phyloP scores from a whole-genome alignment of 2,113 vertebrate species.

The Macrotus californicus region DNA sequence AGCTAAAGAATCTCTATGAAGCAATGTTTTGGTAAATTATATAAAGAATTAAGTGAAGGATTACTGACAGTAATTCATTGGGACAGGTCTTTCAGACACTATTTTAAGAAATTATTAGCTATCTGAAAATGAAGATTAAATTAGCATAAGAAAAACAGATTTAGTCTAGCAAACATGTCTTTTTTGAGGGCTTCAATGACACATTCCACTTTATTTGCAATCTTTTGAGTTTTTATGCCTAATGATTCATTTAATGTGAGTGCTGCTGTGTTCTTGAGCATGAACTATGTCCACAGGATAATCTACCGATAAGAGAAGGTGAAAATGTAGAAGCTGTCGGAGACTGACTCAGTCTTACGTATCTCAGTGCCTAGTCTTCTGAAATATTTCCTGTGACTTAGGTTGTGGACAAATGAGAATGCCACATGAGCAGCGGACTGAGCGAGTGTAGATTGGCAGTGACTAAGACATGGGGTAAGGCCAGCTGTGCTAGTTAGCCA shows the following conservation, averaged over 20 bases:
- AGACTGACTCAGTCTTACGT: background rate
- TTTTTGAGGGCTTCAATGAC: background rate
- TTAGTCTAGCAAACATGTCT: background rate
- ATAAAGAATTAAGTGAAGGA: slow-evolving; percentile 5
- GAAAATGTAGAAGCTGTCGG: background rate
- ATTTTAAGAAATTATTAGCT: slow-evolving; percentile 47
- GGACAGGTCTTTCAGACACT: slow-evolving; percentile 8
- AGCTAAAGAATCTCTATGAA: slow-evolving; percentile 57
- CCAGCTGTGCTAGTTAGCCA: background rate
- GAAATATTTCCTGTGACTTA: slow-evolving; percentile 16
- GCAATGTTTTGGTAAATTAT: slow-evolving; percentile 51
- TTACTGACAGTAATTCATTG: background rate
- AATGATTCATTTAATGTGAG: background rate
- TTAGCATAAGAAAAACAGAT: background rate
- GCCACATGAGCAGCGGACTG: background rate
- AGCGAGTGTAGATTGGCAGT: background rate
- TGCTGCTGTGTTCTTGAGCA: background rate
- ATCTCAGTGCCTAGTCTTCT: slow-evolving; percentile 12
- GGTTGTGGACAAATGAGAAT: slow-evolving; percentile 22
- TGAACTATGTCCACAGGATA: background rate
- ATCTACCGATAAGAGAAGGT: slow-evolving; percentile 29
- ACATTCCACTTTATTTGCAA: background rate
- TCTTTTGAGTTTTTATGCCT: background rate
- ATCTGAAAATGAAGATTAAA: slow-evolving; percentile 6
- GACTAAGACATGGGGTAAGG: background rate